Percentiles rank a stretch among this genome's conserved stretches.
Conservation (phyloP, 2,888 invertebrate genomes). For the Oxytorus armatus region DNA sequence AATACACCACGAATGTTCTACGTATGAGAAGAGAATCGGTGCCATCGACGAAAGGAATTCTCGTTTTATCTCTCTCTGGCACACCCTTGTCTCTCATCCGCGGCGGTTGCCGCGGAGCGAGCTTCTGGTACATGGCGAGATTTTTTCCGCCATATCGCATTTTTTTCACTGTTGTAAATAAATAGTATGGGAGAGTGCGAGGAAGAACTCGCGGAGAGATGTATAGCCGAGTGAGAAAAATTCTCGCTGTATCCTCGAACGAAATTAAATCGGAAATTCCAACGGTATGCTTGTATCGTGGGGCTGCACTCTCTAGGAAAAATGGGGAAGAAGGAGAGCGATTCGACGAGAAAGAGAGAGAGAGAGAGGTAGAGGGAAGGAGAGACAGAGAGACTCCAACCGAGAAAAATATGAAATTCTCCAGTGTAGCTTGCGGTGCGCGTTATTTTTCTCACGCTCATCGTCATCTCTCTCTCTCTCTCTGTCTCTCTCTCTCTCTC, state of each 20-base stretch:
- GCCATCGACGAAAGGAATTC: constrained; percentile 24
- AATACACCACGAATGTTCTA: constrained; percentile 29
- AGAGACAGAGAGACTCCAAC: constrained; percentile 3
- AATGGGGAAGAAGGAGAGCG: background rate
- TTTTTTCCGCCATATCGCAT: constrained; percentile 13
- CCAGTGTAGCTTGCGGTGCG: constrained; percentile 24
- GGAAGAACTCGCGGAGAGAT: constrained; percentile 1
- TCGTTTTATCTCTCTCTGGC: constrained; percentile 1
- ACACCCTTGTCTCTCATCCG: constrained; percentile 13
- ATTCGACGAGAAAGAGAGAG: background rate
- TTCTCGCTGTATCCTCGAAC: constrained; percentile 42
- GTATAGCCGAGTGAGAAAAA: constrained; percentile 23
- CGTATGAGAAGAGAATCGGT: constrained; percentile 2
- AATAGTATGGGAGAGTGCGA: constrained; percentile 47
- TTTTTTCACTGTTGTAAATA: constrained; percentile 38
- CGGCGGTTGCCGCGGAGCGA: constrained; percentile 15
- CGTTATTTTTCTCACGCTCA: constrained; percentile 62
- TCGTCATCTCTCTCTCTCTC: constrained; percentile 38
- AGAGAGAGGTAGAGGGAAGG: background rate
- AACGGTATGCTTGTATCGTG: constrained; percentile 8
- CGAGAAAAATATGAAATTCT: constrained; percentile 50
- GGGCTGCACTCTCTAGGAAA: constrained; percentile 8
- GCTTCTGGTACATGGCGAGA: constrained; percentile 10
- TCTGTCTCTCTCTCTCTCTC: constrained; percentile 19
- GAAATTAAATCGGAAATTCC: constrained; percentile 63